phyloP scores from a whole-genome alignment of 2,113 vertebrate species.

The Callorhinus ursinus region DNA sequence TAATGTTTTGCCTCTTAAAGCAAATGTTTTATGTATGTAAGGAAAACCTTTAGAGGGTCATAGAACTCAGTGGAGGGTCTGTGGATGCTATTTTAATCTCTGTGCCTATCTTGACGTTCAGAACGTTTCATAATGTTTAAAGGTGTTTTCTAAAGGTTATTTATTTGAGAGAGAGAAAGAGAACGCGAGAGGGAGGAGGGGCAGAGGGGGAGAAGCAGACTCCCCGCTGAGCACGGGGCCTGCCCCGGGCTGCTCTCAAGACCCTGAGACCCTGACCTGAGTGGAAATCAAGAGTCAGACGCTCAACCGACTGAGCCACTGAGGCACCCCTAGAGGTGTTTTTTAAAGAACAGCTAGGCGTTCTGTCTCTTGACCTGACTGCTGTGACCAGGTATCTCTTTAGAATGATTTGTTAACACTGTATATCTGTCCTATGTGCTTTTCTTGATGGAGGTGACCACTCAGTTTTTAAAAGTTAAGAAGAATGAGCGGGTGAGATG shows the following conservation, averaged over 20 bases:
- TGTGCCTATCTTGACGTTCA: not conserved
- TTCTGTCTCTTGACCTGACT: not conserved
- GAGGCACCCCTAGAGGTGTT: not conserved
- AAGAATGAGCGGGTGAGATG: not conserved
- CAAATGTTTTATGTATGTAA: not conserved
- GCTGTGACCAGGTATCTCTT: not conserved
- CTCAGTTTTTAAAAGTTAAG: conserved; percentile 27
- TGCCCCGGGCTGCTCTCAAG: not conserved
- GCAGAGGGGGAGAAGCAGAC: not conserved
- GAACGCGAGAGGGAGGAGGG: not conserved
- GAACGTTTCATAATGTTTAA: not conserved
- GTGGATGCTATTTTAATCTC: conserved; percentile 2
- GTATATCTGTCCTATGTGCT: not conserved
- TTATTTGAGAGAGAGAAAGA: not conserved
- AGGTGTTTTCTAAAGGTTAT: conserved; percentile 32
- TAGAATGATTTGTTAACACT: not conserved
- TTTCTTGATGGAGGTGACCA: conserved; percentile 31
- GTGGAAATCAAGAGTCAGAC: not conserved
- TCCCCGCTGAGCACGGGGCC: not conserved
- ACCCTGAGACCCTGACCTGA: not conserved
- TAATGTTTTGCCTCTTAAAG: not conserved
- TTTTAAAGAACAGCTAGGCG: conserved; percentile 3
- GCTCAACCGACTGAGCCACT: no score
- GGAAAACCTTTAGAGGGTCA: not conserved
- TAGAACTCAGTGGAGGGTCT: not conserved